Evolutionary conservation across 2,888 invertebrate genomes (phyloP).

Genomic region (Ellobium chinense): DNA sequence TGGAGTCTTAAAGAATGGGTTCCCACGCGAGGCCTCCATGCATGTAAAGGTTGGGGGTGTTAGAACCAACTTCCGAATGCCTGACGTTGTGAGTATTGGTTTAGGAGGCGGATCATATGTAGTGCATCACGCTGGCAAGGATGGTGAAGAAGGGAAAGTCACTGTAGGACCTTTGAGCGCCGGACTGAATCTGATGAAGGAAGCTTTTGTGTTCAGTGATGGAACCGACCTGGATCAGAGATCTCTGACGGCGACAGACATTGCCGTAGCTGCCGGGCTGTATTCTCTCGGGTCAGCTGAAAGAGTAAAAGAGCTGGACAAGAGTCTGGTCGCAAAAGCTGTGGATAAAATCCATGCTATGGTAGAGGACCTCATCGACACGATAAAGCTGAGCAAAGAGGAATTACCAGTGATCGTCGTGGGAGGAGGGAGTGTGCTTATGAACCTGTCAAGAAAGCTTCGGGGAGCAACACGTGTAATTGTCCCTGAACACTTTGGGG

Average conservation of each 20-base stretch:
- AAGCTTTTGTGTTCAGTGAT: slow-evolving; percentile 64
- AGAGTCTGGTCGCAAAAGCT: slow-evolving; percentile 53
- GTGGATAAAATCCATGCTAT: slow-evolving; percentile 60
- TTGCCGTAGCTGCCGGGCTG: slow-evolving; percentile 71
- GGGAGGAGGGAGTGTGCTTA: slow-evolving; percentile 72
- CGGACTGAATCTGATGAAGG: slow-evolving; percentile 66
- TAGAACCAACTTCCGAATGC: slow-evolving; percentile 74
- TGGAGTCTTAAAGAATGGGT: slow-evolving; percentile 70
- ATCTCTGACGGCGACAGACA: slow-evolving; percentile 71
- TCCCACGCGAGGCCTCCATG: slow-evolving; percentile 71
- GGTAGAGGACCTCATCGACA: slow-evolving; percentile 67
- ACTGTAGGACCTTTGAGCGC: slow-evolving; percentile 74
- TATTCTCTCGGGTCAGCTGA: slow-evolving; percentile 55
- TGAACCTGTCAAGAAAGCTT: slow-evolving; percentile 56
- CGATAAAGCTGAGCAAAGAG: slow-evolving; percentile 62
- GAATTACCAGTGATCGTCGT: slow-evolving; percentile 70
- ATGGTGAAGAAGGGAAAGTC: slow-evolving; percentile 1
- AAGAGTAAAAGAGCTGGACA: slow-evolving; percentile 55
- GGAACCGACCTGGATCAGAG: slow-evolving; percentile 17
- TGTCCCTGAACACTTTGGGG: slow-evolving; percentile 62
- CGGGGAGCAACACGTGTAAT: slow-evolving; percentile 58
- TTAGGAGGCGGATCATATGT: slow-evolving; percentile 77
- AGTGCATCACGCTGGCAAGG: not conserved
- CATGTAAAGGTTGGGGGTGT: slow-evolving; percentile 71
- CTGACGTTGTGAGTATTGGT: slow-evolving; percentile 74